A percentile compares a stretch with the other conserved stretches of the same genome.
phyloP scores from a whole-genome alignment of 2,113 vertebrate species.

The Antechinus stuartii region DNA sequence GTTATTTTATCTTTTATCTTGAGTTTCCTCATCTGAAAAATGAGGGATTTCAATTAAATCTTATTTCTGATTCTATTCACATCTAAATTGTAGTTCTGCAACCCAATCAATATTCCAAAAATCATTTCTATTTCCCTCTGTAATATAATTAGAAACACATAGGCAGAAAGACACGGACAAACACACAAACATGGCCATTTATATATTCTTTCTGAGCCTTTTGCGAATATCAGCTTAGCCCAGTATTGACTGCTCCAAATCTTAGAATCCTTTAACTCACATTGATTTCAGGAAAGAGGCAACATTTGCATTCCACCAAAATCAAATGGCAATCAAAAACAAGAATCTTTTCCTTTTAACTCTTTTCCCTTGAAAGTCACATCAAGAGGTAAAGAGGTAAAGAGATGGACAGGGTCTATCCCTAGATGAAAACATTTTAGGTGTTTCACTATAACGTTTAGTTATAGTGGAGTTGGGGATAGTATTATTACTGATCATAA shows the following conservation, averaged over 20 bases:
- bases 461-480: neutral
- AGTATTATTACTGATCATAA: neutral
- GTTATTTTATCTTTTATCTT: neutral
- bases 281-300: neutral
- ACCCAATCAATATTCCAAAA: neutral
- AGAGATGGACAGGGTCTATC: neutral
- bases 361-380: neutral
- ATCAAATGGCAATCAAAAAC: neutral
- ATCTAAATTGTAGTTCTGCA: neutral
- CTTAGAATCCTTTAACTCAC: neutral
- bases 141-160: neutral
- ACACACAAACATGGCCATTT: neutral
- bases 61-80: neutral
- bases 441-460: neutral
- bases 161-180: neutral
- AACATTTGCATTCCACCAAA: neutral
- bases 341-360: neutral
- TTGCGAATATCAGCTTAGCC: neutral
- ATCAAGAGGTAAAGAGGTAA: neutral
- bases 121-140: neutral
- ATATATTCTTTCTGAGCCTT: neutral
- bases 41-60: neutral
- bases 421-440: neutral
- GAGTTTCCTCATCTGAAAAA: neutral
- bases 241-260: neutral